These are phyloP conservation scores for Nothoprocta pentlandii DNA, from an alignment of 2,113 vertebrate species.

Conservation along the genomic window DNA sequence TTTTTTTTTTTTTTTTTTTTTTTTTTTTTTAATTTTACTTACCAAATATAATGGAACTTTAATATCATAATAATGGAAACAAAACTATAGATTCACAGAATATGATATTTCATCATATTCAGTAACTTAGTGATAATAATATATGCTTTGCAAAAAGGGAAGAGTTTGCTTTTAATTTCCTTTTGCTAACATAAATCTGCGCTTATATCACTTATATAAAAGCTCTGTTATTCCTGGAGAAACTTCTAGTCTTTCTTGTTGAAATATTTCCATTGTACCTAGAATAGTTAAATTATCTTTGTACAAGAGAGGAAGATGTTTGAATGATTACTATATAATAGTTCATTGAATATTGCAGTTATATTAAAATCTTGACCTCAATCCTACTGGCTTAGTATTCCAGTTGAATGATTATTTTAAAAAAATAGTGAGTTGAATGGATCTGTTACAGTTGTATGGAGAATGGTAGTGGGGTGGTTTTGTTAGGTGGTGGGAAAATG, in stretches of 20 bases:
- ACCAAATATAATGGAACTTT: not conserved
- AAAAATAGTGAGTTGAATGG: not conserved
- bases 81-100: not conserved
- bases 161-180: not conserved
- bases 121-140: not conserved
- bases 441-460: not conserved
- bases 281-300: not conserved
- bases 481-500: not conserved
- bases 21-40: not conserved
- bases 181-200: not conserved
- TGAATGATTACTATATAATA: not conserved
- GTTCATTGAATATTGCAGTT: not conserved
- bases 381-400: not conserved
- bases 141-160: not conserved
- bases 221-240: not conserved
- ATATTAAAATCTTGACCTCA: not conserved
- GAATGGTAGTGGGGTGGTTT: not conserved
- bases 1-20: not conserved
- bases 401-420: not conserved
- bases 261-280: not conserved
- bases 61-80: not conserved
- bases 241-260: not conserved
- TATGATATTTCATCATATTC: not conserved
- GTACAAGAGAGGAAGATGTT: not conserved
- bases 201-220: not conserved